Evolutionary conservation across 1,140 invertebrate genomes (phyloP).

Genomic region (Drosophila nebulosa): DNA sequence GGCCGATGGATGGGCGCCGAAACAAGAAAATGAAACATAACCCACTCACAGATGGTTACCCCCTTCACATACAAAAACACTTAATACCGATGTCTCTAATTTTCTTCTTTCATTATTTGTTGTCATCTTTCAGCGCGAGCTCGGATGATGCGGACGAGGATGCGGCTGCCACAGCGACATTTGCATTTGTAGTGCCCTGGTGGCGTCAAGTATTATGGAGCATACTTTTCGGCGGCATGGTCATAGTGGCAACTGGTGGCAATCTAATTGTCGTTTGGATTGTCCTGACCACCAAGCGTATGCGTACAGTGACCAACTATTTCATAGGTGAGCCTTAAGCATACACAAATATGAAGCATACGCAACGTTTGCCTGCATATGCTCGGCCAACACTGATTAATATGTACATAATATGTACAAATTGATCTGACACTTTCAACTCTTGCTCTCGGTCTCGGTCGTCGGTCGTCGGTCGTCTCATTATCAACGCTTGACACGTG

Average conservation of each 20-base stretch:
- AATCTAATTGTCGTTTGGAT: constrained; percentile 98
- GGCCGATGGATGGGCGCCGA: not conserved
- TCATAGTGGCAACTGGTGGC: constrained; percentile 94
- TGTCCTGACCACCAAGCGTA: constrained; percentile 93
- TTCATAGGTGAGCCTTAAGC: constrained; percentile 86
- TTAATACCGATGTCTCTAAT: constrained; percentile 75
- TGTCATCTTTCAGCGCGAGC: constrained; percentile 11
- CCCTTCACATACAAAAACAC: constrained; percentile 37
- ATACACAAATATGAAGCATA: constrained; percentile 42
- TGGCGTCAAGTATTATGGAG: constrained; percentile 94
- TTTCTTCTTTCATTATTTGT: constrained; percentile 32
- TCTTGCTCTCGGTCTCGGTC: not conserved
- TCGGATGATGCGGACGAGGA: constrained; percentile 40
- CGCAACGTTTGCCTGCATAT: constrained; percentile 7
- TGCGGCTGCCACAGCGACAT: constrained; percentile 37
- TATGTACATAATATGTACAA: not conserved
- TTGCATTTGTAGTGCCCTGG: constrained; percentile 88
- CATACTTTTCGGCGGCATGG: constrained; percentile 91
- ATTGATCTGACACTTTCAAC: not conserved
- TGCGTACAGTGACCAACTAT: constrained; percentile 98
- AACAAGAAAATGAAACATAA: constrained; percentile 32
- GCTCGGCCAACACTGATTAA: no score
- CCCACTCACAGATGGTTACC: constrained; percentile 19
- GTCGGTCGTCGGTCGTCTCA: not conserved
- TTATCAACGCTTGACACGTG: constrained; percentile 4